A percentile compares a stretch with the other conserved stretches of the same genome.
These are phyloP conservation scores for Chelidonichthys spinosus DNA, from an alignment of 2,797 vertebrate species.

Conservation along the genomic window DNA sequence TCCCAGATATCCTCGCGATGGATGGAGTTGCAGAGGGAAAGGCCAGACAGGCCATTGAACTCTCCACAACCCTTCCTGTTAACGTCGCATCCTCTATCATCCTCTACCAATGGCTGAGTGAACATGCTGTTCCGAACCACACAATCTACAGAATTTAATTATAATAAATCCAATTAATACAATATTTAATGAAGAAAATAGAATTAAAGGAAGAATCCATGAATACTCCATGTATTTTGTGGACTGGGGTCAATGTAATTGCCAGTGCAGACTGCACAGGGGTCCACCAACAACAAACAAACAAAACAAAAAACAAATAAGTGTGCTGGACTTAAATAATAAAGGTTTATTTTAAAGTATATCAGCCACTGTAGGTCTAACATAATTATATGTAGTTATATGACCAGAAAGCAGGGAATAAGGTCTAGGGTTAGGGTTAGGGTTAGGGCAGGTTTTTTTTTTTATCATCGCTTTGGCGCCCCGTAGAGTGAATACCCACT, in stretches of 20 bases:
- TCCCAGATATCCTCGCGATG: conserved; percentile 58
- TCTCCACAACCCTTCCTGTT: conserved; percentile 47
- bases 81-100: conserved; percentile 27
- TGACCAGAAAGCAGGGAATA: too few species aligned
- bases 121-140: background rate
- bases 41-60: conserved; percentile 80
- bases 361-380: too few species aligned
- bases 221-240: background rate
- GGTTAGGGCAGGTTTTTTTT: too few species aligned
- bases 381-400: too few species aligned
- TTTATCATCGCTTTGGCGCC: too few species aligned
- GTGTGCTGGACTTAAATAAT: too few species aligned
- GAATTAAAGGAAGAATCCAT: background rate
- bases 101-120: too few species aligned
- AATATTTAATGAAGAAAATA: background rate
- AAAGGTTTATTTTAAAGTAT: too few species aligned
- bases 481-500: too few species aligned
- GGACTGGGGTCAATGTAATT: background rate
- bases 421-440: too few species aligned
- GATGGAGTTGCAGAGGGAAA: conserved; percentile 61
- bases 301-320: too few species aligned
- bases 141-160: background rate
- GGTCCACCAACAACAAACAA: too few species aligned
- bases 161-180: background rate
- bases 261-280: background rate